phyloP scores from a whole-genome alignment of 1,140 invertebrate genomes.

The Dreissena polymorpha region DNA sequence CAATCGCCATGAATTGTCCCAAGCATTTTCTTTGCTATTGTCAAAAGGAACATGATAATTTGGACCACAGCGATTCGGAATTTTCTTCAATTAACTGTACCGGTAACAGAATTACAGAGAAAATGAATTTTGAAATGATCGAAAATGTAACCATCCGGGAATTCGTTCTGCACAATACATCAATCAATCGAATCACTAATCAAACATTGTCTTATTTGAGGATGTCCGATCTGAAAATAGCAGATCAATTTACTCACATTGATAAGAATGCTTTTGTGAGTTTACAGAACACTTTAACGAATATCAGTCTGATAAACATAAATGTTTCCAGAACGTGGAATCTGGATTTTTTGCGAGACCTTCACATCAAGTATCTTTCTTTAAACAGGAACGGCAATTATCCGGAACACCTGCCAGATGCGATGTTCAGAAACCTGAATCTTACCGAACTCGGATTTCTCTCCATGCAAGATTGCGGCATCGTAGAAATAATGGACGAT shows the following conservation, averaged over 20 bases:
- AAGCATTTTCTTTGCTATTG: too few species aligned
- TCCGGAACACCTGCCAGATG: conserved; percentile 35
- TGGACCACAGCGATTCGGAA: too few species aligned
- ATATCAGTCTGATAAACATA: conserved; percentile 25
- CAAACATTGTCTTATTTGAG: not conserved
- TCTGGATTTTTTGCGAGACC: conserved; percentile 29
- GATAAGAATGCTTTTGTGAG: conserved; percentile 6
- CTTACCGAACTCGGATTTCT: conserved; percentile 21
- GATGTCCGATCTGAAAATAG: conserved; percentile 21
- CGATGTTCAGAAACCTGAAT: conserved; percentile 26
- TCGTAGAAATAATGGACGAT: conserved; percentile 22
- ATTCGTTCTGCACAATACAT: too few species aligned
- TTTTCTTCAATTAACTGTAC: too few species aligned
- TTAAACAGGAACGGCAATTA: conserved; percentile 36
- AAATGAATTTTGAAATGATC: too few species aligned
- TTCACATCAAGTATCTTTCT: conserved; percentile 33
- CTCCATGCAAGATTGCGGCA: conserved; percentile 33
- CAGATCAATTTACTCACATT: conserved; percentile 6
- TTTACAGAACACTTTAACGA: not conserved
- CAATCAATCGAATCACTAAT: too few species aligned
- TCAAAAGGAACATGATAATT: too few species aligned
- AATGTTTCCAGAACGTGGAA: conserved; percentile 30
- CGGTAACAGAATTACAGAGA: too few species aligned
- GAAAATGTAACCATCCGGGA: too few species aligned
- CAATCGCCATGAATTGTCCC: too few species aligned